phyloP scores from a whole-genome alignment of 1,140 invertebrate genomes.

The Drosophila ironensis region DNA sequence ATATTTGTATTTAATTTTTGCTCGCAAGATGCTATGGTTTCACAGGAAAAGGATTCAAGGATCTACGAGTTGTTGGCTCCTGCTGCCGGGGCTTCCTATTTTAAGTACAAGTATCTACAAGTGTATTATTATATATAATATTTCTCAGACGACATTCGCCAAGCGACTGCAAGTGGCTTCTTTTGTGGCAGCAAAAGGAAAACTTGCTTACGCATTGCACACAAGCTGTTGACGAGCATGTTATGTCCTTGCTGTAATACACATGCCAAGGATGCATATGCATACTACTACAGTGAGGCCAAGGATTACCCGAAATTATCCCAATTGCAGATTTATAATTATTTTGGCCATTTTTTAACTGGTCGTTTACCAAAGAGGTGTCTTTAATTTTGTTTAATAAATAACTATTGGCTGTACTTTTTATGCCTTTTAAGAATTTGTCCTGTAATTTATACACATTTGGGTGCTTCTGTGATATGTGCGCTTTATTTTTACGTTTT shows the following conservation, averaged over 20 bases:
- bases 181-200: slow-evolving; percentile 24
- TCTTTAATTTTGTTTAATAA: too few species aligned
- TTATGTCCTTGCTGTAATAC: slow-evolving; percentile 62
- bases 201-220: slow-evolving; percentile 37
- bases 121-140: slow-evolving; percentile 24
- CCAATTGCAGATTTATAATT: neutral
- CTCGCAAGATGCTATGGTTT: slow-evolving; percentile 57
- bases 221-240: slow-evolving; percentile 62
- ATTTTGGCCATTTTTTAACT: too few species aligned
- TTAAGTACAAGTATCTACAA: slow-evolving; percentile 6
- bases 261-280: slow-evolving; percentile 13
- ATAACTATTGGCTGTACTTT: too few species aligned
- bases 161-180: slow-evolving; percentile 60
- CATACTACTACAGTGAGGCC: slow-evolving; percentile 12
- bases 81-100: slow-evolving; percentile 31
- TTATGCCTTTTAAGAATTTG: too few species aligned
- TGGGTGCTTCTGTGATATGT: neutral
- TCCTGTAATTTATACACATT: neutral
- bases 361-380: too few species aligned
- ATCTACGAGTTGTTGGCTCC: slow-evolving; percentile 44
- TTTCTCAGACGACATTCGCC: slow-evolving; percentile 68
- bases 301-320: too few species aligned
- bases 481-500: slow-evolving; percentile 2
- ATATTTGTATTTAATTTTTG: slow-evolving; percentile 3
- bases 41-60: slow-evolving; percentile 68